Percentiles rank a stretch among this genome's conserved stretches.
These are phyloP conservation scores for Kradibia gibbosae DNA, from an alignment of 1,140 invertebrate species.

Conservation along the genomic window DNA sequence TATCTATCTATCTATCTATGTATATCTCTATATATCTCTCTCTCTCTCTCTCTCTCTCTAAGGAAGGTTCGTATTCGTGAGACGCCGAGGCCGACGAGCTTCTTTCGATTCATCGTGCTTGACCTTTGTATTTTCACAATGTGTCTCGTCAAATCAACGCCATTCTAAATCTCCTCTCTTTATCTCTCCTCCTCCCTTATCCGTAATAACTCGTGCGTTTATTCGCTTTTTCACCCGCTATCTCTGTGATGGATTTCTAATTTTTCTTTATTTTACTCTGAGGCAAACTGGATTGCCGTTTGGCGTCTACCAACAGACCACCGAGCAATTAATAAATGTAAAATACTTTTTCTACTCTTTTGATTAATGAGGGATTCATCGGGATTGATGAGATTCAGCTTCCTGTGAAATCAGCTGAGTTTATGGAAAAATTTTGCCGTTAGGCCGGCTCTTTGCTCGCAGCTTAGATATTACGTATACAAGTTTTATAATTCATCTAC, in stretches of 20 bases:
- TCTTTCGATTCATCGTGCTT: conserved; percentile 52
- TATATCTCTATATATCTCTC: too few species aligned
- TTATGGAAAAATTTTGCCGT: too few species aligned
- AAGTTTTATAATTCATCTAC: too few species aligned
- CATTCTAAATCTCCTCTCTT: neutral
- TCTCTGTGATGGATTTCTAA: conserved; percentile 25
- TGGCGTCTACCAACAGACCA: neutral
- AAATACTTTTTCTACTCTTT: conserved; percentile 19
- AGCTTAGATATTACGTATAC: too few species aligned
- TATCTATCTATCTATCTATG: too few species aligned
- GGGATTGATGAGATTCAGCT: neutral
- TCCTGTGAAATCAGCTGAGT: too few species aligned
- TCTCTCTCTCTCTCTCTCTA: neutral
- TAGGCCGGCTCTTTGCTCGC: too few species aligned
- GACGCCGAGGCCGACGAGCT: neutral
- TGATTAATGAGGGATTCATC: conserved; percentile 31
- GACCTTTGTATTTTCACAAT: conserved; percentile 25
- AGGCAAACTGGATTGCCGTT: conserved; percentile 15
- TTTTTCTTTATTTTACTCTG: neutral
- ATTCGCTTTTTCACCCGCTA: neutral
- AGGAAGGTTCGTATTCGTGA: neutral
- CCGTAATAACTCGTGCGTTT: neutral
- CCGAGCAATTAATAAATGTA: conserved; percentile 15
- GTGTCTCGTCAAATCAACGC: too few species aligned
- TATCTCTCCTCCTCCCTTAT: neutral